These are phyloP conservation scores for Alosa alosa DNA, from an alignment of 2,113 vertebrate genomes.

Conservation along the genomic window DNA sequence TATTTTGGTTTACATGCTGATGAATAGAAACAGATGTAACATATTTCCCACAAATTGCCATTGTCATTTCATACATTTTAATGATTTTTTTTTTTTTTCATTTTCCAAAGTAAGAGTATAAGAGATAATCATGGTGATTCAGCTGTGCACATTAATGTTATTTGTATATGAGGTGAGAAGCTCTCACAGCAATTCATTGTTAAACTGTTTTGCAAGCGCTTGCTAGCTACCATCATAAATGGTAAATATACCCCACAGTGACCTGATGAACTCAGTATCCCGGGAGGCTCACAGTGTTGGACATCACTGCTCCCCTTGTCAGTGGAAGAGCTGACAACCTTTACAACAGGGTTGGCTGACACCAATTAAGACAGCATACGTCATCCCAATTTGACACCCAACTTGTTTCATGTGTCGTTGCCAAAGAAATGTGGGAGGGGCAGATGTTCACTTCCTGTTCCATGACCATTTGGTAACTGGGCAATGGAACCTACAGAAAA, in stretches of 20 bases:
- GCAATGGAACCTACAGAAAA: neutral
- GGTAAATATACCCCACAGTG: neutral
- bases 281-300: constrained; percentile 8
- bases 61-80: neutral
- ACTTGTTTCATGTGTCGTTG: constrained; percentile 57
- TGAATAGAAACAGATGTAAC: too few relatives aligned
- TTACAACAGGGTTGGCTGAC: constrained; percentile 48
- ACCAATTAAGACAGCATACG: constrained; percentile 47
- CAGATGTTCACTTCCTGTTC: constrained; percentile 59
- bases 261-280: constrained; percentile 21
- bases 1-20: too few relatives aligned
- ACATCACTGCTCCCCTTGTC: constrained; percentile 45
- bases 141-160: neutral
- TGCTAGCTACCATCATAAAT: neutral
- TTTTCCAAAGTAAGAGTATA: neutral
- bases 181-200: neutral
- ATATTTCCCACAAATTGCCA: too few relatives aligned
- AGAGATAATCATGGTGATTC: neutral
- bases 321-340: constrained; percentile 17
- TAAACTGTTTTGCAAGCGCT: constrained; percentile 14
- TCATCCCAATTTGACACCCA: constrained; percentile 47
- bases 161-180: neutral
- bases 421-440: constrained; percentile 37
- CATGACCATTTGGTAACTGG: constrained; percentile 48
- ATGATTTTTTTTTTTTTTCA: neutral